Evolutionary conservation across 2,797 vertebrate species (phyloP).

Genomic region (Erithacus rubecula): DNA sequence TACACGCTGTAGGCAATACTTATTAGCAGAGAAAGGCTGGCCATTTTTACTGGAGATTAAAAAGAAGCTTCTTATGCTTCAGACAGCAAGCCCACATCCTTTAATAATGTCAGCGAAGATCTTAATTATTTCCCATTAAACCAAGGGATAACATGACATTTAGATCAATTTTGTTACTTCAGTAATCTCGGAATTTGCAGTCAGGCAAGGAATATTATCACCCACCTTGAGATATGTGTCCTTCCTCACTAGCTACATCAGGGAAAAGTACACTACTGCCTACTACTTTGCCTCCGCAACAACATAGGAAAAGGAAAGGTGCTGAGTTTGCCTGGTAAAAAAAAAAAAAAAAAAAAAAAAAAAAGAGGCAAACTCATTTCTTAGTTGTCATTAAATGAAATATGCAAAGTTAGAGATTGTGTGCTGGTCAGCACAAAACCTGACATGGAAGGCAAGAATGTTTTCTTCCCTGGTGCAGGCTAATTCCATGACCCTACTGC

Average conservation of each 20-base stretch:
- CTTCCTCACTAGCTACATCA: not conserved
- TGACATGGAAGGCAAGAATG: not conserved
- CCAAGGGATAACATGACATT: conserved; percentile 25
- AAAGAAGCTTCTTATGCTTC: not conserved
- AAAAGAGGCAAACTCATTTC: not conserved
- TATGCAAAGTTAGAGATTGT: not conserved
- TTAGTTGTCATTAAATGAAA: not conserved
- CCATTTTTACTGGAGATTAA: not conserved
- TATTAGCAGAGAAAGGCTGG: not conserved
- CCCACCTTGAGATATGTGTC: not conserved
- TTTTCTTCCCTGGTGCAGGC: not conserved
- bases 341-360: not conserved
- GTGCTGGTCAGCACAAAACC: not conserved
- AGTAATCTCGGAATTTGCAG: not conserved
- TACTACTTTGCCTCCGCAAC: not conserved
- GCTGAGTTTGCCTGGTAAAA: not conserved
- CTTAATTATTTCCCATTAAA: conserved; percentile 31
- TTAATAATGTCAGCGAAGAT: not conserved
- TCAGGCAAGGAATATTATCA: not conserved
- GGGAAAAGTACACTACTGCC: not conserved
- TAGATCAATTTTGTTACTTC: not conserved
- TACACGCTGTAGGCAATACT: not conserved
- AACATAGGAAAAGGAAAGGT: not conserved
- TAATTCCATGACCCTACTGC: not conserved
- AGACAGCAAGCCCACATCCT: not conserved